These are phyloP conservation scores for Pseudeuparius sepicola DNA, from an alignment of 2,888 invertebrate genomes.

Conservation along the genomic window DNA sequence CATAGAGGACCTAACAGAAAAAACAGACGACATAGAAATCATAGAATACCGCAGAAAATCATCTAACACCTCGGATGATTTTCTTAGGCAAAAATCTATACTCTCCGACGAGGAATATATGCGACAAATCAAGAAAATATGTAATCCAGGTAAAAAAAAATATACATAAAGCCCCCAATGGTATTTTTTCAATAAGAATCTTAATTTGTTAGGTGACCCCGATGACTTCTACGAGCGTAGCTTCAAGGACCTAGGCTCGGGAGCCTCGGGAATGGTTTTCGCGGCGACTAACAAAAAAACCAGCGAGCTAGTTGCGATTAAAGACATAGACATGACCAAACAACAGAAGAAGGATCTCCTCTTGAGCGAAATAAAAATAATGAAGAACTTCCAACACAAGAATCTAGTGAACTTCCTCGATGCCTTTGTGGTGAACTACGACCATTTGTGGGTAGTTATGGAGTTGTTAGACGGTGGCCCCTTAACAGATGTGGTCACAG, in stretches of 20 bases:
- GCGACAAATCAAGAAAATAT: constrained; percentile 62
- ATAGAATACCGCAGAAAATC: constrained; percentile 39
- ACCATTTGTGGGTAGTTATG: constrained; percentile 95
- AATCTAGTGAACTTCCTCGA: constrained; percentile 90
- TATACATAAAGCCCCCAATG: no score
- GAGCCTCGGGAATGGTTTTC: constrained; percentile 88
- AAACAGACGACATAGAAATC: constrained; percentile 31
- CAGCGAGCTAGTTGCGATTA: constrained; percentile 79
- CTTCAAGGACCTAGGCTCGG: constrained; percentile 79
- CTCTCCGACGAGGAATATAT: constrained; percentile 64
- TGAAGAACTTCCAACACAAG: constrained; percentile 85
- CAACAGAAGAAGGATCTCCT: constrained; percentile 95
- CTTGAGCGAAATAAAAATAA: constrained; percentile 86
- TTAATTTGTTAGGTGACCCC: no score
- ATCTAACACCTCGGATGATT: no score
- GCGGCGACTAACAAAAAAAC: constrained; percentile 71
- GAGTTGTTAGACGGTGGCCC: constrained; percentile 92
- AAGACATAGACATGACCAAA: constrained; percentile 89
- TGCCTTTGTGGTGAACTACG: constrained; percentile 73
- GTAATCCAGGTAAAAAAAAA: no score
- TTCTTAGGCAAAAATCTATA: constrained; percentile 38
- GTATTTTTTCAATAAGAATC: no score
- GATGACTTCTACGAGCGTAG: constrained; percentile 64
- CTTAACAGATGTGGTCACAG: constrained; percentile 92
- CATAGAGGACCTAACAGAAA: constrained; percentile 36